These are phyloP conservation scores for Tenodera sinensis DNA, from an alignment of 2,888 invertebrate genomes.

Conservation along the genomic window DNA sequence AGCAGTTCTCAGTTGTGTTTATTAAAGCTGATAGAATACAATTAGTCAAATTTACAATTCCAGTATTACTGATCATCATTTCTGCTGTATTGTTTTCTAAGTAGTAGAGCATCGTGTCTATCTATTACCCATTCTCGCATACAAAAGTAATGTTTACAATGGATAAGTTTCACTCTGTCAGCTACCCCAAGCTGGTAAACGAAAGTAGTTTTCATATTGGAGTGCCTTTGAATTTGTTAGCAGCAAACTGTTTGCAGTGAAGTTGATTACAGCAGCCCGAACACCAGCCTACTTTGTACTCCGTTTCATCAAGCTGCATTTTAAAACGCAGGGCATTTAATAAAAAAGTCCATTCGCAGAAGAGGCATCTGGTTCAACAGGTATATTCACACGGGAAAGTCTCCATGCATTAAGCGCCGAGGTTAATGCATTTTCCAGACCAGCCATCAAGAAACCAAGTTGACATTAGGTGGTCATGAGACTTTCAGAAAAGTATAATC, in stretches of 20 bases:
- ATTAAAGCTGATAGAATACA: too few relatives aligned
- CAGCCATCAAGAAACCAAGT: not conserved
- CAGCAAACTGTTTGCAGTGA: not conserved
- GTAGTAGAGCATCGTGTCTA: too few relatives aligned
- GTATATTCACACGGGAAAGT: not conserved
- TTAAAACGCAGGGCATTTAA: not conserved
- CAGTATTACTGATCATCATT: too few relatives aligned
- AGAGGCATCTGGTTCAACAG: not conserved
- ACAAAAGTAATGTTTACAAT: too few relatives aligned
- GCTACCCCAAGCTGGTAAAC: too few relatives aligned
- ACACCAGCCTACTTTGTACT: not conserved
- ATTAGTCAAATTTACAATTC: too few relatives aligned
- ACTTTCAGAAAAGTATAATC: not conserved
- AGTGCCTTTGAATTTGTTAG: not conserved
- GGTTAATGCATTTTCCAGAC: not conserved
- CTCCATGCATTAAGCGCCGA: not conserved
- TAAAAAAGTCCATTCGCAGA: not conserved
- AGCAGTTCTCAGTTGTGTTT: too few relatives aligned
- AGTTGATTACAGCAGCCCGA: not conserved
- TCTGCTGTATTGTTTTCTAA: too few relatives aligned
- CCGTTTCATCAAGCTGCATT: not conserved
- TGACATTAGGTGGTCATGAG: not conserved
- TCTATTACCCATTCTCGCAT: too few relatives aligned
- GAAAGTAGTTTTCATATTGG: not conserved
- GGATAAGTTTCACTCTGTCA: too few relatives aligned